Evolutionary conservation across 2,797 vertebrate genomes (phyloP).

Genomic region (Chelon auratus): DNA sequence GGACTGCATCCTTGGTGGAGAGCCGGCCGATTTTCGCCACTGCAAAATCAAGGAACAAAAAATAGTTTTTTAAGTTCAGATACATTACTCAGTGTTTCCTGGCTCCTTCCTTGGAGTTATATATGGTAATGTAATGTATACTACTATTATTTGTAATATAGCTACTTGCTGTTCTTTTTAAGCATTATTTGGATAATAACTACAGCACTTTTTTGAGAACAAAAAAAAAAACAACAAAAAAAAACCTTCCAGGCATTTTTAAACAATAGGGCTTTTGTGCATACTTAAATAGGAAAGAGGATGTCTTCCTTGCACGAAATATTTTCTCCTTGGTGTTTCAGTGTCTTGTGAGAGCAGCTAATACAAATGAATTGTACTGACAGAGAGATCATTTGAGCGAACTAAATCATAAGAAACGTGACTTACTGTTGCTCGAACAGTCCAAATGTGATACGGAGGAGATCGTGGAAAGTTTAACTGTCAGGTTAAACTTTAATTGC

Average conservation of each 20-base stretch:
- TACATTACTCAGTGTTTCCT: background rate
- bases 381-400: background rate
- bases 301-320: constrained; percentile 14
- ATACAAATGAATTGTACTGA: background rate
- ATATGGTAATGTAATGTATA: too few relatives aligned
- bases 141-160: too few relatives aligned
- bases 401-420: background rate
- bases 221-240: too few relatives aligned
- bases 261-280: background rate
- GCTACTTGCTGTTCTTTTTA: background rate
- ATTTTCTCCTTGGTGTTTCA: constrained; percentile 15
- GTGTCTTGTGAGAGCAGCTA: background rate
- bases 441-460: constrained; percentile 22
- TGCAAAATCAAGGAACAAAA: constrained; percentile 49
- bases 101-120: too few relatives aligned
- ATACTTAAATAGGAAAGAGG: background rate
- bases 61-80: background rate
- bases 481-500: constrained; percentile 38
- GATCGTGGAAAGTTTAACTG: constrained; percentile 21
- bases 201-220: background rate
- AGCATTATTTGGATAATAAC: background rate
- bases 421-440: constrained; percentile 67
- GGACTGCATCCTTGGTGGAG: constrained; percentile 82
- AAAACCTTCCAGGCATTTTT: background rate
- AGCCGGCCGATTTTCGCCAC: constrained; percentile 86